A percentile compares a stretch with the other conserved stretches of the same genome.
Evolutionary conservation across 2,888 invertebrate species (phyloP).

Genomic region (Tipula lateralis): DNA sequence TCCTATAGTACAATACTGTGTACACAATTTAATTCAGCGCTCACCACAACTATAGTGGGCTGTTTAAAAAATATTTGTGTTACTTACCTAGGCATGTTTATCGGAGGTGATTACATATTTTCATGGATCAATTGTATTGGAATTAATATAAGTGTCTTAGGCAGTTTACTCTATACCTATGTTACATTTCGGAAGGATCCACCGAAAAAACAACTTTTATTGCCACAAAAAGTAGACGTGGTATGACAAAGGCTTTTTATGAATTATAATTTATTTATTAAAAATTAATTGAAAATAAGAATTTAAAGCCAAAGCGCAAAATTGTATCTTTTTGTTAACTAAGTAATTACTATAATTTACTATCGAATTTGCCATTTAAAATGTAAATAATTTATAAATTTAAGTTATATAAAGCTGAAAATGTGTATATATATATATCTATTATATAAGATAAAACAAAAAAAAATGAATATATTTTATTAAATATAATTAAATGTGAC

Average conservation of each 20-base stretch:
- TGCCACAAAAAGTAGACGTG: conserved; percentile 12
- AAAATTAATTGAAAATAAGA: not conserved
- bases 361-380: conserved; percentile 26
- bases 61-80: conserved; percentile 97
- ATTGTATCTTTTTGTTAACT: not conserved
- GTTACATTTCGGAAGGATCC: conserved; percentile 63
- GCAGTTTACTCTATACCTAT: conserved; percentile 80
- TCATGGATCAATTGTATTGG: conserved; percentile 92
- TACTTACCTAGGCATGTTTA: conserved; percentile 96
- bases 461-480: not conserved
- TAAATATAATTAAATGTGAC: not conserved
- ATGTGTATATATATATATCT: not conserved
- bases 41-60: conserved; percentile 97
- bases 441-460: not conserved
- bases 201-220: not conserved
- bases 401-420: not conserved
- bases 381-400: conserved; percentile 27
- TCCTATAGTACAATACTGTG: conserved; percentile 94
- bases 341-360: not conserved
- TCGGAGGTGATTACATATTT: conserved; percentile 97
- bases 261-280: conserved; percentile 20
- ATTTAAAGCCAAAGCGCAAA: conserved; percentile 29
- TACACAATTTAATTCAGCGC: conserved; percentile 94
- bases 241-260: conserved; percentile 27
- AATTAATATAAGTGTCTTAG: conserved; percentile 87